Conservation (phyloP, 2,113 vertebrate species). For the Euleptes europaea region DNA sequence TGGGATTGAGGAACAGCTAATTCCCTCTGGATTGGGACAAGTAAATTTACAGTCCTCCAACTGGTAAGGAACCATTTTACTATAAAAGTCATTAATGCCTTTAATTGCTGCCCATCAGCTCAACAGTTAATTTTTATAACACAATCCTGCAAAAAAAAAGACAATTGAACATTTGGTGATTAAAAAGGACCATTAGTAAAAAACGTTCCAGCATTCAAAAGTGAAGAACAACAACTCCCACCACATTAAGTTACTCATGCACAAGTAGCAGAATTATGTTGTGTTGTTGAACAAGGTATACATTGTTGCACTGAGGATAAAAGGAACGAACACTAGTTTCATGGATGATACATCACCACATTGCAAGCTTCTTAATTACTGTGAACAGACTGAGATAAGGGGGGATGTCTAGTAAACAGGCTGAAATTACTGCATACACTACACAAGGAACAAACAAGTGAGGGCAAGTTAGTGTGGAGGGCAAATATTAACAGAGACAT, state of each 20-base stretch:
- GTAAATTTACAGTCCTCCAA: background rate
- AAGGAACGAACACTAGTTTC: background rate
- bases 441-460: slow-evolving; percentile 46
- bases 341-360: background rate
- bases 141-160: background rate
- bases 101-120: slow-evolving; percentile 32
- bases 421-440: slow-evolving; percentile 39
- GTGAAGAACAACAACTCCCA: slow-evolving; percentile 25
- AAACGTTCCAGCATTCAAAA: slow-evolving; percentile 53
- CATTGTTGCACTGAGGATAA: slow-evolving; percentile 11
- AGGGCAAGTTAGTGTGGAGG: slow-evolving; percentile 45
- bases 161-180: slow-evolving; percentile 1
- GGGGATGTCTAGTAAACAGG: slow-evolving; percentile 26
- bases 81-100: background rate
- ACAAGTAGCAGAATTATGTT: slow-evolving; percentile 32
- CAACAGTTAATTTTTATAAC: background rate
- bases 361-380: background rate
- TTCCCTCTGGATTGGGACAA: background rate
- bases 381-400: background rate
- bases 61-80: background rate
- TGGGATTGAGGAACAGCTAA: background rate
- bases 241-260: slow-evolving; percentile 60
- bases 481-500: slow-evolving; percentile 41
- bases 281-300: slow-evolving; percentile 6
- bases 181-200: slow-evolving; percentile 45